A percentile compares a stretch with the other conserved stretches of the same genome.
These are phyloP conservation scores for Xylocampa areola DNA, from an alignment of 2,888 invertebrate species.

Conservation along the genomic window DNA sequence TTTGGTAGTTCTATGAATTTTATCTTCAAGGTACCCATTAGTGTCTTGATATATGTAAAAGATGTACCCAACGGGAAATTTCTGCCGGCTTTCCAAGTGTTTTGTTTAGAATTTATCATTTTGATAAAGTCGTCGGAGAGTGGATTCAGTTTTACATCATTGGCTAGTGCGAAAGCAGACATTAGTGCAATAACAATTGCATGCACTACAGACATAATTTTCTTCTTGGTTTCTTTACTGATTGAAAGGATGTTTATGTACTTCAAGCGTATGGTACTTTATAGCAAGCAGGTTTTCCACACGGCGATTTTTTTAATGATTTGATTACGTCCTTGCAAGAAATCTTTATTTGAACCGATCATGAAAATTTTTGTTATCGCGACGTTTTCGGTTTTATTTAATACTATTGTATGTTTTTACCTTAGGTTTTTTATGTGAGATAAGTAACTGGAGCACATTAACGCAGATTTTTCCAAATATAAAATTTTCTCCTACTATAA, in stretches of 20 bases:
- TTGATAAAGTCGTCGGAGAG: conserved; percentile 93
- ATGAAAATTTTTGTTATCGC: conserved; percentile 6
- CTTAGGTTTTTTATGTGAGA: not conserved
- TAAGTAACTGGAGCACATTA: not conserved
- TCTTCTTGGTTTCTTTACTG: conserved; percentile 56
- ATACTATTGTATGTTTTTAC: not conserved
- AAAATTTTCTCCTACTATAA: not conserved
- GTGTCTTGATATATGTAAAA: conserved; percentile 89
- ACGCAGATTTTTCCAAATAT: not conserved
- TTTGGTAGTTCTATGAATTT: conserved; percentile 84
- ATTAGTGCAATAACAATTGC: conserved; percentile 65
- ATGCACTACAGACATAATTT: conserved; percentile 70
- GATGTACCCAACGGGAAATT: conserved; percentile 92
- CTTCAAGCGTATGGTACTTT: too few relatives aligned
- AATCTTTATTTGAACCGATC: not conserved
- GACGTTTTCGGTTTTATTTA: not conserved
- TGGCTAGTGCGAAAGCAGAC: conserved; percentile 63
- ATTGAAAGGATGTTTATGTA: too few relatives aligned
- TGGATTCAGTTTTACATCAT: conserved; percentile 77
- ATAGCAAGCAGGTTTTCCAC: too few relatives aligned
- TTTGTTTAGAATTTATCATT: conserved; percentile 91
- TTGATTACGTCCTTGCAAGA: not conserved
- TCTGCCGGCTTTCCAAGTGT: conserved; percentile 94
- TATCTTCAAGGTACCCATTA: conserved; percentile 93
- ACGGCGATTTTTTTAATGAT: too few relatives aligned